phyloP scores from a whole-genome alignment of 2,113 vertebrate species.

The Alethe castanea region DNA sequence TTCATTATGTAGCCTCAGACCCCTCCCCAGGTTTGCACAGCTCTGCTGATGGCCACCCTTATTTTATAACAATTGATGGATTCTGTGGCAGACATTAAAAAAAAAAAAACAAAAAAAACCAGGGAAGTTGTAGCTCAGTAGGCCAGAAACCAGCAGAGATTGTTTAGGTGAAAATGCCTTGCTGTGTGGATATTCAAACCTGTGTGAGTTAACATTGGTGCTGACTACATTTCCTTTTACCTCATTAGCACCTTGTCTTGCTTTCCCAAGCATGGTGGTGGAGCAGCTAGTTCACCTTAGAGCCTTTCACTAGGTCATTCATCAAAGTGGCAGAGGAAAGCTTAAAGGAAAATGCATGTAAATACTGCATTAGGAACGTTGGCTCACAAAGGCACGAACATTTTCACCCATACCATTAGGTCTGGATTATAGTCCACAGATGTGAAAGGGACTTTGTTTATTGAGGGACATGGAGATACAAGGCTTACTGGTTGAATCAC shows the following conservation, averaged over 20 bases:
- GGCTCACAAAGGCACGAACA: background rate
- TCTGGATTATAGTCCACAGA: background rate
- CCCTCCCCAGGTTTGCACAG: background rate
- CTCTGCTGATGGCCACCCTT: background rate
- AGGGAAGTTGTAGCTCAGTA: conserved; percentile 14
- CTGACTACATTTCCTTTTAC: conserved; percentile 55
- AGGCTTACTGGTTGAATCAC: background rate
- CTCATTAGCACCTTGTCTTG: conserved; percentile 62
- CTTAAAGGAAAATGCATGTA: conserved; percentile 49
- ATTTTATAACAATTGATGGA: background rate
- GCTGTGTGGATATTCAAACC: background rate
- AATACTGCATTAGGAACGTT: conserved; percentile 43
- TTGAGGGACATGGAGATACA: background rate
- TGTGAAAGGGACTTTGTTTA: background rate
- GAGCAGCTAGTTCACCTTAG: conserved; percentile 31
- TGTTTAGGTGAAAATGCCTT: conserved; percentile 20
- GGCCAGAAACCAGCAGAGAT: conserved; percentile 26
- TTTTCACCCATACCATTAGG: conserved; percentile 34
- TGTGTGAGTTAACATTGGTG: background rate
- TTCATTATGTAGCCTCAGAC: background rate
- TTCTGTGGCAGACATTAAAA: background rate
- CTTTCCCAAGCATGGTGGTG: conserved; percentile 68
- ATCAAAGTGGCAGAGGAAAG: conserved; percentile 25
- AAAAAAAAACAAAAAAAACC: background rate
- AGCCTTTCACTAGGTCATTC: conserved; percentile 8